phyloP scores from a whole-genome alignment of 2,888 invertebrate genomes.

The Neuroscelio doddi region DNA sequence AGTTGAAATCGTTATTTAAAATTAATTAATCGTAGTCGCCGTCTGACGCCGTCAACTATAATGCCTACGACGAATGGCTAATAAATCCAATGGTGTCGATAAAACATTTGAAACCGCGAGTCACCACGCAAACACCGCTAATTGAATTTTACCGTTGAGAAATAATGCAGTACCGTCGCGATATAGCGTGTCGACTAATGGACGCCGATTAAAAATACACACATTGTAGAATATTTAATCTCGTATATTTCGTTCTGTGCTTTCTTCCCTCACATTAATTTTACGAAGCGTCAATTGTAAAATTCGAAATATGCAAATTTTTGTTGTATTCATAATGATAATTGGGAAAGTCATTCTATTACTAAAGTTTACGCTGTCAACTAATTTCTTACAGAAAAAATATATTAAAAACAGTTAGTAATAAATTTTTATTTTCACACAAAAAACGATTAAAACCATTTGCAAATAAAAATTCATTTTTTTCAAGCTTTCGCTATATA shows the following conservation, averaged over 20 bases:
- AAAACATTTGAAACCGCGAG: slow-evolving; percentile 43
- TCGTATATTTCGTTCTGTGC: no score
- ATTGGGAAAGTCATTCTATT: no score
- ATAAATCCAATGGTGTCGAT: slow-evolving; percentile 36
- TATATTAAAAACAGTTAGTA: no score
- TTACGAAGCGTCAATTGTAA: no score
- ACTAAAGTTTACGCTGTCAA: no score
- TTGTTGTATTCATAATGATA: no score
- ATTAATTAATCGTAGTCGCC: slow-evolving; percentile 39
- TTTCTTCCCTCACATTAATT: no score
- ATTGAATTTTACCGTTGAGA: slow-evolving; percentile 53
- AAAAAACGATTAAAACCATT: slow-evolving; percentile 22
- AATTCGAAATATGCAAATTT: no score
- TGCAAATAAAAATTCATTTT: slow-evolving; percentile 13
- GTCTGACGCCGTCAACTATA: slow-evolving; percentile 30
- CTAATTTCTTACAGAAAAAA: no score
- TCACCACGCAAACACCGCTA: slow-evolving; percentile 45
- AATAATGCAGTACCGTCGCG: slow-evolving; percentile 37
- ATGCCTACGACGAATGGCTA: slow-evolving; percentile 31
- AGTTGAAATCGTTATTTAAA: slow-evolving; percentile 25
- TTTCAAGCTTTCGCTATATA: slow-evolving; percentile 7
- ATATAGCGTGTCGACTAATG: slow-evolving; percentile 29
- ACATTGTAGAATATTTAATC: slow-evolving; percentile 34
- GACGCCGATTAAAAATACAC: slow-evolving; percentile 39
- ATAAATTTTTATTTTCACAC: no score